phyloP scores from a whole-genome alignment of 2,797 vertebrate genomes.

The Poeciliopsis paucimaculata region DNA sequence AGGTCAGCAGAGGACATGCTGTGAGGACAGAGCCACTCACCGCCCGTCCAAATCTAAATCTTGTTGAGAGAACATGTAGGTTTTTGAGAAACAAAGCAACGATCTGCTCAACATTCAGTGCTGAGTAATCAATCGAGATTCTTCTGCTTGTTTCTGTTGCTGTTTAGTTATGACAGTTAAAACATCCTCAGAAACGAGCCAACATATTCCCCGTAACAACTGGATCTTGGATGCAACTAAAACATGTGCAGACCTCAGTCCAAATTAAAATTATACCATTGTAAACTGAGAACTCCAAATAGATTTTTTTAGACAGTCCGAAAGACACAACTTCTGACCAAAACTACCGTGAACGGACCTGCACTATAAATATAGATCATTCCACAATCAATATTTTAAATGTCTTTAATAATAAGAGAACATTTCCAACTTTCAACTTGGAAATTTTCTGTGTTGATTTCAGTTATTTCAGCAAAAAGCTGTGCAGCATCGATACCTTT shows the following conservation, averaged over 20 bases:
- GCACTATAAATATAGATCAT: too few species aligned
- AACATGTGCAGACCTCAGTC: not conserved
- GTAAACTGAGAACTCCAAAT: not conserved
- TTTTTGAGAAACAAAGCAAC: not conserved
- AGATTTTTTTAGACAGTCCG: not conserved
- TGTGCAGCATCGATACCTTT: conserved; percentile 79
- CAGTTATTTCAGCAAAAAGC: not conserved
- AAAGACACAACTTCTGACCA: not conserved
- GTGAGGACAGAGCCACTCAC: not conserved
- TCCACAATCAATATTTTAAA: too few species aligned
- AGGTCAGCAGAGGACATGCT: not conserved
- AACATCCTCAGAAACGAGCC: not conserved
- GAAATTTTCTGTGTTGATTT: not conserved
- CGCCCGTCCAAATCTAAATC: not conserved
- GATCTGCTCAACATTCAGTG: not conserved
- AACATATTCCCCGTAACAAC: not conserved
- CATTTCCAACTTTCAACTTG: not conserved
- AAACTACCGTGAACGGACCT: not conserved
- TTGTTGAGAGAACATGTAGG: too few species aligned
- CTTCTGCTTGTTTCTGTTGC: not conserved
- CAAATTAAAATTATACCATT: not conserved
- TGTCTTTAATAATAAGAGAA: too few species aligned
- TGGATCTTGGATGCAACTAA: not conserved
- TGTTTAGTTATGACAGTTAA: not conserved
- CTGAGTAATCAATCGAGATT: not conserved